Percentiles rank a stretch among this genome's conserved stretches.
phyloP scores from a whole-genome alignment of 2,888 invertebrate species.

The Drosophila subquinaria region DNA sequence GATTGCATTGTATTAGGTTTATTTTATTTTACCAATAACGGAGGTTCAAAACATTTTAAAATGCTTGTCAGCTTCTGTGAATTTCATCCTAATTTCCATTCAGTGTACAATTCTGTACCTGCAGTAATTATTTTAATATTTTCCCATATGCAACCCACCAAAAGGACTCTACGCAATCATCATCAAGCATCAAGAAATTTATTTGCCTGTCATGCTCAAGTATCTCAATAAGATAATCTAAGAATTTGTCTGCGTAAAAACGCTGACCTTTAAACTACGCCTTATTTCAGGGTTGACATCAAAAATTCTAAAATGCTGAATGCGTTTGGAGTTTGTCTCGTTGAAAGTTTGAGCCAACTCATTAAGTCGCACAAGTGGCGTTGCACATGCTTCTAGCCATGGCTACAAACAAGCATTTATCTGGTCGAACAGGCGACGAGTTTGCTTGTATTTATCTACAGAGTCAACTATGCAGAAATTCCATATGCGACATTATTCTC shows the following conservation, averaged over 20 bases:
- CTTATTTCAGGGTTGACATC: constrained; percentile 53
- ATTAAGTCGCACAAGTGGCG: constrained; percentile 62
- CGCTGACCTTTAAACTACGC: constrained; percentile 50
- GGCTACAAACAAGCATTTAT: constrained; percentile 68
- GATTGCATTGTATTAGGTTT: no score
- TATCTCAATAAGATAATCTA: constrained; percentile 23
- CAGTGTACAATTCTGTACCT: no score
- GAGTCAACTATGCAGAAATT: constrained; percentile 69
- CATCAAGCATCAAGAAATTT: not conserved
- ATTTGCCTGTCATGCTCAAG: constrained; percentile 11
- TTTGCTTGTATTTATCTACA: constrained; percentile 51
- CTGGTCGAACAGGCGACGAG: constrained; percentile 20
- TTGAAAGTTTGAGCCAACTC: constrained; percentile 61
- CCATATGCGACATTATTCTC: constrained; percentile 78
- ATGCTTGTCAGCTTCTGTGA: no score
- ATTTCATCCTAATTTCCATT: no score
- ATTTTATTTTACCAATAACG: no score
- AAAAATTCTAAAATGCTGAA: constrained; percentile 59
- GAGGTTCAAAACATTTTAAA: no score
- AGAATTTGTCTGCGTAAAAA: not conserved
- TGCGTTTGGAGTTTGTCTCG: constrained; percentile 3
- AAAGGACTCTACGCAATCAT: not conserved
- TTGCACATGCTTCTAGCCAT: constrained; percentile 53
- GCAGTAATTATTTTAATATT: not conserved
- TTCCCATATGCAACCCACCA: not conserved